Conservation (phyloP, 2,888 invertebrate species). For the Tetranychus piercei region DNA sequence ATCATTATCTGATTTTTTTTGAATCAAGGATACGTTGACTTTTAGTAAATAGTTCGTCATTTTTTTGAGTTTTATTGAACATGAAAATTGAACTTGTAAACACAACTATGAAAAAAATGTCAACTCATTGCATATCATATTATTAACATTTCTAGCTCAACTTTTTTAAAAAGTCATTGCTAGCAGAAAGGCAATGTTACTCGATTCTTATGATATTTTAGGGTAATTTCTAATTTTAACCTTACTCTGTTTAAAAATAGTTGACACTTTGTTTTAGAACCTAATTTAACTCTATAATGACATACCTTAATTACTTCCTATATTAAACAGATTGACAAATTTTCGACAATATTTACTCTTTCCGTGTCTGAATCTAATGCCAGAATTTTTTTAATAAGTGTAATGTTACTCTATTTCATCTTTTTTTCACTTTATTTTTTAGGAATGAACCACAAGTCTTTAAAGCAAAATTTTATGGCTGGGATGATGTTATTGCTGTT, state of each 20-base stretch:
- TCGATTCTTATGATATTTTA: not conserved
- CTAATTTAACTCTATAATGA: not conserved
- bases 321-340: not conserved
- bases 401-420: not conserved
- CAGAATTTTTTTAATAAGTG: not conserved
- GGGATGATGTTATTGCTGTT: conserved; percentile 97
- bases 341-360: not conserved
- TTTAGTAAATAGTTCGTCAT: too few relatives aligned
- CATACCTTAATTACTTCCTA: not conserved
- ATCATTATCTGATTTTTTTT: too few relatives aligned
- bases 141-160: too few relatives aligned
- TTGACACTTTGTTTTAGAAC: not conserved
- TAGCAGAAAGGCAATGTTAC: too few relatives aligned
- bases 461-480: conserved; percentile 85
- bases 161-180: too few relatives aligned
- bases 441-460: conserved; percentile 48
- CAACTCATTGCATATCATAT: not conserved
- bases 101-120: not conserved
- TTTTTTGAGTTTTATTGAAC: too few relatives aligned
- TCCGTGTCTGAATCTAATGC: not conserved
- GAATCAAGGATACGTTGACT: too few relatives aligned
- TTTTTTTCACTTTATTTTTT: conserved; percentile 2
- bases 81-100: too few relatives aligned
- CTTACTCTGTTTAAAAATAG: not conserved
- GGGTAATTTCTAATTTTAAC: not conserved